Conservation (phyloP, 2,888 invertebrate species). For the Timema podura region DNA sequence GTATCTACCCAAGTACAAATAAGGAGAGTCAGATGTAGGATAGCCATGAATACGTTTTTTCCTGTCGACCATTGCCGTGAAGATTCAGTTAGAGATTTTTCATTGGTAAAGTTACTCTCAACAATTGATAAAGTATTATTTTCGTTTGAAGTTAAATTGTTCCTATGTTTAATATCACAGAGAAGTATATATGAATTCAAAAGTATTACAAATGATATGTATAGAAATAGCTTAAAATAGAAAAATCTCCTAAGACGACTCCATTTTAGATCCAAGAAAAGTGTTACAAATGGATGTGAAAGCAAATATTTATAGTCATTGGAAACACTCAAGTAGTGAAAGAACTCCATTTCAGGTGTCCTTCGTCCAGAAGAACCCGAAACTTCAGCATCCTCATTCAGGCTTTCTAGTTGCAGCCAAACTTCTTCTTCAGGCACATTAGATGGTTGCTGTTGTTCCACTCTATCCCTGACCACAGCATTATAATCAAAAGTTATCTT, state of each 20-base stretch:
- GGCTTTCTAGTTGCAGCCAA: background rate
- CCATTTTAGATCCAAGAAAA: conserved; percentile 8
- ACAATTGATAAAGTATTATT: too few relatives aligned
- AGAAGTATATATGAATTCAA: conserved; percentile 4
- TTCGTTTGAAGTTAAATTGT: too few relatives aligned
- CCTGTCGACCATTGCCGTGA: background rate
- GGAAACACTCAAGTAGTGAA: background rate
- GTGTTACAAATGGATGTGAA: background rate
- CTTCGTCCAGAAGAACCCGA: background rate
- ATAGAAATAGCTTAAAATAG: background rate
- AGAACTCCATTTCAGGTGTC: conserved; percentile 5
- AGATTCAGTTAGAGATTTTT: background rate
- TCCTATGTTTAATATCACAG: background rate
- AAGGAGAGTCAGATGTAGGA: background rate
- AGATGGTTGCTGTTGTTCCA: background rate
- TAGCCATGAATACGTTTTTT: background rate
- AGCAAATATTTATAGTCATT: background rate
- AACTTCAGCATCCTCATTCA: background rate
- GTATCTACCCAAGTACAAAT: background rate
- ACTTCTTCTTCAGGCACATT: background rate
- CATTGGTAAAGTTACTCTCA: background rate
- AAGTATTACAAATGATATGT: background rate
- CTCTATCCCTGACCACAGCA: background rate
- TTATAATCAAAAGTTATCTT: background rate
- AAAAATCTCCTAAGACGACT: background rate